Evolutionary conservation across 2,113 vertebrate species (phyloP), one percentile per base, ranked within the genome.

Genomic region (Urocolius indicus): DNA sequence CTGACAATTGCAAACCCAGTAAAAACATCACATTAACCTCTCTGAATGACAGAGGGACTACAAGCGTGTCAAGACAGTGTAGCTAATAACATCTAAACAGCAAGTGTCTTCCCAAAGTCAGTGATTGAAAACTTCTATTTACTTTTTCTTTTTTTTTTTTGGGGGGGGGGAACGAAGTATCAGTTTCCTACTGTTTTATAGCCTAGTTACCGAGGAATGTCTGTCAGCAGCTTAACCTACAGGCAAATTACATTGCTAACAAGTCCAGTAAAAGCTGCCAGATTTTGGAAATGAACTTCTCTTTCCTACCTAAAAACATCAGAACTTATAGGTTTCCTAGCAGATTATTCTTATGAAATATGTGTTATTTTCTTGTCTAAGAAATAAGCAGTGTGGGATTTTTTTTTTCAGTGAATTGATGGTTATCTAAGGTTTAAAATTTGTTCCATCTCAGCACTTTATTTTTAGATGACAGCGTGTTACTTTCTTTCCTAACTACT

Each of bases 201-300:
- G 55, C 57, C n/a, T 24, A 71, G n/a, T 63, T 75, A 54, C 36
- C 55, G 65, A 45, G 19, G 46, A 88, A 78, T 58, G 34, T 68
- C 51, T 94, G 48, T 23, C 81, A 81, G 38, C 32, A 71, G n/a
- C 45, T 92, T 94, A 85, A 94, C 74, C 67, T 87, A 24, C 61
- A 84, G 59, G 68, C 17, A 93, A 74, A 88, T 92, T 68, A 73
- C 59, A 59, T 58, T 91, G 77, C 46, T 93, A 90, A 86, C 57
- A 92, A 89, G 41, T 51, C 22, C 1, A 3, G 46, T 95, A 89
- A 90, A 79, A 95, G 59, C 46, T 87, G 78, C 76, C 84, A 90
- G 65, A 46, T 66, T 80, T 38, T 46, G 48, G 76, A 92, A 95
- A 91, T 87, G 6, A 83, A 59, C 20, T 84, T 89, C 41, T 68